A percentile compares a stretch with the other conserved stretches of the same genome.
These are phyloP conservation scores for Cranoglanis bouderius DNA, from an alignment of 2,113 vertebrate genomes.

Conservation along the genomic window DNA sequence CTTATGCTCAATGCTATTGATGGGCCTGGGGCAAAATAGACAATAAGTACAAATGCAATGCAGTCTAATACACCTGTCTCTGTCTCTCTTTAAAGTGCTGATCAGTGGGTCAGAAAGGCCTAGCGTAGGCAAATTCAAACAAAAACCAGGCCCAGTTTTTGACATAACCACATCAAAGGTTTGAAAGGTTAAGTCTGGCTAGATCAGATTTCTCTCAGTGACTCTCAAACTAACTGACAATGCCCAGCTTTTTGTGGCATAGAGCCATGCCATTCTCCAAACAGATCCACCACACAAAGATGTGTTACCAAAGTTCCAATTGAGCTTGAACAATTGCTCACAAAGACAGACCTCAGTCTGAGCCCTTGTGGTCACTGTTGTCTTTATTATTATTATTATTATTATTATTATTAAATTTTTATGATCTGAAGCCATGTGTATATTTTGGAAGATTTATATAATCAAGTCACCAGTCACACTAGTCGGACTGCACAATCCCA, in stretches of 20 bases:
- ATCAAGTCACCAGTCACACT: not conserved
- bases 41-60: conserved; percentile 38
- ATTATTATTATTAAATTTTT: not conserved
- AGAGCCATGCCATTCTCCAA: conserved; percentile 66
- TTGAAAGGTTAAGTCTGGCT: conserved; percentile 55
- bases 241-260: conserved; percentile 56
- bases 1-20: conserved; percentile 45
- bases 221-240: conserved; percentile 62
- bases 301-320: conserved; percentile 62
- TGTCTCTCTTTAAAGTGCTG: conserved; percentile 70
- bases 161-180: conserved; percentile 55
- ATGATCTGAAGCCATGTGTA: not conserved
- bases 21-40: conserved; percentile 41
- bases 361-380: not conserved
- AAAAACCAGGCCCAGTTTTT: conserved; percentile 58
- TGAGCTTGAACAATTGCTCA: conserved; percentile 69
- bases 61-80: conserved; percentile 41
- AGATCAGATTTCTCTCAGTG: conserved; percentile 69
- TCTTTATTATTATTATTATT: too few relatives aligned
- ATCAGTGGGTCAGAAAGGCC: conserved; percentile 66
- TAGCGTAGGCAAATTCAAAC: conserved; percentile 65
- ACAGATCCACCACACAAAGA: conserved; percentile 69
- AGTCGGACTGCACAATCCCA: not conserved
- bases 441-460: not conserved
- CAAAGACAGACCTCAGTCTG: conserved; percentile 24